Evolutionary conservation across 2,797 vertebrate species (phyloP).

Genomic region (Gambusia yucatana): DNA sequence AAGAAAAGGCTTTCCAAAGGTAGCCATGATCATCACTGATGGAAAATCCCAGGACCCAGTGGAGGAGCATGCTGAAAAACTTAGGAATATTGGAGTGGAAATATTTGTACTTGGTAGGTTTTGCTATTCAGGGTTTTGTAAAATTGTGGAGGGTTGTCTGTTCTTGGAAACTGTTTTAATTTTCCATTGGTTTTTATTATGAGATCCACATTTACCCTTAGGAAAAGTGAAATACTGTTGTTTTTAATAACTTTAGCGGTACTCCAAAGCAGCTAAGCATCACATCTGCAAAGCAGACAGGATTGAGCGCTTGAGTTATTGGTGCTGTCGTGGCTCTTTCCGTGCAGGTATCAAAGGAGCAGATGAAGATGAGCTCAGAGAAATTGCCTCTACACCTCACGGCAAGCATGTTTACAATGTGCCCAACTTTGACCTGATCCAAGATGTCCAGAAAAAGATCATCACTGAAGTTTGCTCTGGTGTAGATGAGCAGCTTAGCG

Average conservation of each 20-base stretch:
- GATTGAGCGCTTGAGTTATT: constrained; percentile 25
- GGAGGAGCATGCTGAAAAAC: constrained; percentile 91
- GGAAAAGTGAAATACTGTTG: constrained; percentile 38
- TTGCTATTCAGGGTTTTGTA: constrained; percentile 67
- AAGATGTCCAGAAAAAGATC: constrained; percentile 91
- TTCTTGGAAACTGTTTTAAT: constrained; percentile 63
- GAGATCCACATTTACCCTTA: constrained; percentile 48
- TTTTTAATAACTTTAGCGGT: constrained; percentile 31
- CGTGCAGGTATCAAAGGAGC: constrained; percentile 96
- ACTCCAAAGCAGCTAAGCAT: constrained; percentile 27
- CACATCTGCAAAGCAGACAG: constrained; percentile 58
- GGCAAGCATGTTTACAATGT: constrained; percentile 94
- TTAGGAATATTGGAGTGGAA: constrained; percentile 94
- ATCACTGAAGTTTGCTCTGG: constrained; percentile 93
- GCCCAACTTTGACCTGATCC: constrained; percentile 93
- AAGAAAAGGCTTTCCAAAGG: constrained; percentile 93
- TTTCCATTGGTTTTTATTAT: constrained; percentile 60
- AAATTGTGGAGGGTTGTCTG: constrained; percentile 55
- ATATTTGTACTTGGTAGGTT: constrained; percentile 94
- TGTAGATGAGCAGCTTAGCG: constrained; percentile 92
- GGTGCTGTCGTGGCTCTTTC: constrained; percentile 44
- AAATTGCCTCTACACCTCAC: constrained; percentile 94
- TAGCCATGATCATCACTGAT: constrained; percentile 98
- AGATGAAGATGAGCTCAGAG: constrained; percentile 94
- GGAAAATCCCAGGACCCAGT: constrained; percentile 99